Percentiles rank a stretch among this genome's conserved stretches.
Conservation (phyloP, 2,113 vertebrate genomes). For the Syngnathus typhle region DNA sequence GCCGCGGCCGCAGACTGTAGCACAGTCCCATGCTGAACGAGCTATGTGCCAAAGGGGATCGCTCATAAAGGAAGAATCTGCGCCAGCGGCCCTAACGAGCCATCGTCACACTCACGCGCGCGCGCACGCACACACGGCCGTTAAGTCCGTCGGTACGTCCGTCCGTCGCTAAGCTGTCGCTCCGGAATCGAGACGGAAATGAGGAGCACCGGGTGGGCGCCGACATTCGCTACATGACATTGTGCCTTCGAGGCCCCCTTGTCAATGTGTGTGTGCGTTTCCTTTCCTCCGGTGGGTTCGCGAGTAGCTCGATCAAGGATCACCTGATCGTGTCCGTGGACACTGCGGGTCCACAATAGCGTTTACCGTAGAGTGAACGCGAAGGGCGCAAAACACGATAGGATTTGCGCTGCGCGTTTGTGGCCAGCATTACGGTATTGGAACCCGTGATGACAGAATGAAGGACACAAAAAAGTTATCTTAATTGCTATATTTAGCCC, state of each 20-base stretch:
- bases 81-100: conserved; percentile 57
- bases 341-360: conserved; percentile 69
- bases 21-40: conserved; percentile 87
- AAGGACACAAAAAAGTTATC: too few species aligned
- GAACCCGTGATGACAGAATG: too few species aligned
- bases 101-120: conserved; percentile 56
- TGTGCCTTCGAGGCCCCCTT: conserved; percentile 71
- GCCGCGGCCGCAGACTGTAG: conserved; percentile 90
- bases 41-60: conserved; percentile 59
- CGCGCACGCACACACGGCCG: neutral
- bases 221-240: conserved; percentile 82
- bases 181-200: conserved; percentile 56
- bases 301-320: conserved; percentile 52
- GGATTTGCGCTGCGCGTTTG: conserved; percentile 42
- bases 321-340: conserved; percentile 77
- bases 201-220: conserved; percentile 65
- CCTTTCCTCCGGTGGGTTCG: neutral
- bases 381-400: conserved; percentile 28
- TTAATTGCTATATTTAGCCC: too few species aligned
- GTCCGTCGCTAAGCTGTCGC: conserved; percentile 47
- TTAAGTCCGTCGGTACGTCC: neutral
- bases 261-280: conserved; percentile 37
- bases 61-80: conserved; percentile 64
- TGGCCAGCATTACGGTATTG: conserved; percentile 42
- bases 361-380: conserved; percentile 71